Evolutionary conservation across 30 jellyfish, hydroid and myxozoan species (phyloP), one percentile per base, ranked within the genome.

Genomic region (Aurelia aurita complex sp. Pacific): DNA sequence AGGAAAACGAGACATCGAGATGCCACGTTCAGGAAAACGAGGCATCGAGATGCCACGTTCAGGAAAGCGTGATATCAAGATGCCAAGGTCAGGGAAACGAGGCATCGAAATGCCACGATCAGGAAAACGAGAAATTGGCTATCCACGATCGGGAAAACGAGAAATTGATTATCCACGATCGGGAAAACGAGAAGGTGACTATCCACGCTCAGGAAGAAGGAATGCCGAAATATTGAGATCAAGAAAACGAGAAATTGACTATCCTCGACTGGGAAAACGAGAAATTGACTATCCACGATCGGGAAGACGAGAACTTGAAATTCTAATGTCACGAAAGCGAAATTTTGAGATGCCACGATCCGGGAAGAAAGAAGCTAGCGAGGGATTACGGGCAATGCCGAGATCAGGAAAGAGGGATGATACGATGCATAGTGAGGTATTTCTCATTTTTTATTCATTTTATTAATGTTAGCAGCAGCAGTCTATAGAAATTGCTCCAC

Each of bases 181-280:
- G 1, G 89, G 81, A 67, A 50, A 54, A 34, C 63, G 83, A 5
- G 71, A 33, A 1, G 34, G 53, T 7, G 69, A 62, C 4, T 66
- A 66, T 32, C 91, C 91, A 53, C 69, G 91, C 3, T 81, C 91
- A 14, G 91, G 91, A 1, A 80, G 38, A 67, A 64, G 90, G 5
- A 74, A 80, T 34, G 15, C 38, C 54, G 53, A 68, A 11, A 14
- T 80, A 18, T 82, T 82, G 32, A 17, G 82, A 65, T 80, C 82
- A 2, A 74, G 90, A 14, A 81, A 59, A 33, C 67, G 91, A 15
- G 77, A 68, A 33, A 0, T 50, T 42, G 82, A 19, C 23, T 5
- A 16, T 15, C 78, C 60, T 23, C 78, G 77, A 33, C 13, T 61
- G n/a, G 77, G 78, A 17, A 77, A 42, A 66, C 19, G 80, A 64